Evolutionary conservation across 1,140 invertebrate genomes (phyloP), one percentile per base, ranked within the genome.

Genomic region (Drosophila kanapiae): DNA sequence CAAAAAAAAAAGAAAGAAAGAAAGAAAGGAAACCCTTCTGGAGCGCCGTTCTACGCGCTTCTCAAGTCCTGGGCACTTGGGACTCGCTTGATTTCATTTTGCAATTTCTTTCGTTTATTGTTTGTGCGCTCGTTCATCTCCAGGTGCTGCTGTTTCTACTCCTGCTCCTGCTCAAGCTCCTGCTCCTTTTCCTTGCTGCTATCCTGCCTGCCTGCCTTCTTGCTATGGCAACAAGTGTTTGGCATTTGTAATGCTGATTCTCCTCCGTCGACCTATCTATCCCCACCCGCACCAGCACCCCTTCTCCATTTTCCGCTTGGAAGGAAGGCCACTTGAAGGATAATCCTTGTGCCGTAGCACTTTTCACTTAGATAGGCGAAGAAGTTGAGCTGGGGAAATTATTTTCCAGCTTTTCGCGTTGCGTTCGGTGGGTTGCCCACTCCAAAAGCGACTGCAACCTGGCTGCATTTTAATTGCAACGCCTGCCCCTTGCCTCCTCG

Each of bases 401-500:
- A 88, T 83, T 88, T 88, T 87, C 53, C 80, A 80, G 71, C 65
- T 62, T 71, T 58, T 70, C 80, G 77, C 83, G 76, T 68, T 29
- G 47, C 23, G 6, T 11, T 18, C 1, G 35, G n/a, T 14, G 37
- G 56, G 29, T 1, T 45, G 54, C 23, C 3, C 23, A 27, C 6
- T 47, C 18, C 35, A 18, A 38, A 9, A 23, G 49, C 43, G 31
- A 37, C 37, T 27, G 40, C 11, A 53, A 60, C 54, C 64, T 76
- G 80, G 65, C 67, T 82, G 80, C 80, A 82, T 77, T 86, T 82
- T 88, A 86, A 86, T 86, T 83, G 83, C 80, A 40, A 48, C 57
- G 37, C 70, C 18, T 31, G 37, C 37, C 54, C 13, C 7, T 0
- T 0, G n/a, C 2, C 47, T 9, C 4, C 5, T 23, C 23, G 23